These are phyloP conservation scores for Silvanus unidentatus DNA, from an alignment of 2,888 invertebrate genomes.

Conservation along the genomic window DNA sequence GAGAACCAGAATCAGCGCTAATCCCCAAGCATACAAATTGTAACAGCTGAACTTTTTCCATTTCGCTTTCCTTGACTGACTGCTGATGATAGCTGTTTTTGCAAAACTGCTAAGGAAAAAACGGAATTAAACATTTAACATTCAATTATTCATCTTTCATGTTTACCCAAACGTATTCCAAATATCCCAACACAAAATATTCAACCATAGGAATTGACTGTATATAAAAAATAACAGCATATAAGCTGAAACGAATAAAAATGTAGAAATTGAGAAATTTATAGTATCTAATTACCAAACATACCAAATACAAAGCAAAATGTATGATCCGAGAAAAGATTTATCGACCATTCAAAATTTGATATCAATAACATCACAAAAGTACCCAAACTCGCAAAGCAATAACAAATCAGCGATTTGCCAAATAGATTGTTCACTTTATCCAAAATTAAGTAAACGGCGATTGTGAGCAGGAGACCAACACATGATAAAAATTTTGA, in stretches of 20 bases:
- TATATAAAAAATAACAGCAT: constrained; percentile 9
- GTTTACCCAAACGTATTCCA: constrained; percentile 18
- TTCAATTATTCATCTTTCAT: no score
- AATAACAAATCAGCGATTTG: constrained; percentile 33
- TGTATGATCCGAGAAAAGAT: not conserved
- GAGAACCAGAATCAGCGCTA: constrained; percentile 53
- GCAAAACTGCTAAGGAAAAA: no score
- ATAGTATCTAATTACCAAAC: no score
- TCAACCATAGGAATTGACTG: constrained; percentile 17
- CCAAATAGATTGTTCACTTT: constrained; percentile 31
- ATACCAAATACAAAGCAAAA: constrained; percentile 13
- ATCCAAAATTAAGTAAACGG: constrained; percentile 26
- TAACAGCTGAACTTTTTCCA: constrained; percentile 58
- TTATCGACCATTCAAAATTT: no score
- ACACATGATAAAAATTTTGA: constrained; percentile 28
- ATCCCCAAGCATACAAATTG: constrained; percentile 66
- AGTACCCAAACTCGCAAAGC: constrained; percentile 22
- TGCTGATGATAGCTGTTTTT: constrained; percentile 15
- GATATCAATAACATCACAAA: no score
- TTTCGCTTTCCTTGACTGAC: constrained; percentile 31
- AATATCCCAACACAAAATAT: constrained; percentile 20
- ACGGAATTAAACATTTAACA: no score
- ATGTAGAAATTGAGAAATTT: not conserved
- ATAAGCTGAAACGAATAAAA: constrained; percentile 2
- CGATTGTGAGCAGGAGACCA: constrained; percentile 23